These are phyloP conservation scores for Halyomorpha halys DNA, from an alignment of 1,140 invertebrate genomes.

Conservation along the genomic window DNA sequence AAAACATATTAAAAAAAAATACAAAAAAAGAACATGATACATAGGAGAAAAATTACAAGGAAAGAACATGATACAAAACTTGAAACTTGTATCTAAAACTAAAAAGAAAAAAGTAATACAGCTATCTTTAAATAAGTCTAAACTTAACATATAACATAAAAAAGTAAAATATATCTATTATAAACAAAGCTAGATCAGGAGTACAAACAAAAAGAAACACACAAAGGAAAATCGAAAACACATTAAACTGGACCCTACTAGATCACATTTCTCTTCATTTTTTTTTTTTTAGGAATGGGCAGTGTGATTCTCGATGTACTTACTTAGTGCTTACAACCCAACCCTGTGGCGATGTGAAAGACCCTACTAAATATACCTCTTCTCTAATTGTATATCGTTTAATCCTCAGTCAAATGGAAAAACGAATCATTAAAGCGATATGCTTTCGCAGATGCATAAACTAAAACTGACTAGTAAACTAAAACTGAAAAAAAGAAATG, in stretches of 20 bases:
- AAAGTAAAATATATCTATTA: too few species aligned
- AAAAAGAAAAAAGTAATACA: not conserved
- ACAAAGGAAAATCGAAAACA: conserved; percentile 7
- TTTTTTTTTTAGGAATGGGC: conserved; percentile 6
- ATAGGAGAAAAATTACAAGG: not conserved
- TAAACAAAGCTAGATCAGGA: not conserved
- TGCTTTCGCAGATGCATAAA: conserved; percentile 3
- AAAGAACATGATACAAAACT: conserved; percentile 1
- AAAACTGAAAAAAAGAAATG: too few species aligned
- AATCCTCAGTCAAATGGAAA: conserved; percentile 15
- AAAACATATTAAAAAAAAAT: not conserved
- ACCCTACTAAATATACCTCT: not conserved
- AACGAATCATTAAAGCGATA: conserved; percentile 6
- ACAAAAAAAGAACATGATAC: not conserved
- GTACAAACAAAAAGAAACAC: not conserved
- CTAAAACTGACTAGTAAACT: not conserved
- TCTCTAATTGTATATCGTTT: conserved; percentile 4
- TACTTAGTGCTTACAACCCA: conserved; percentile 15
- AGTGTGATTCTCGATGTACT: conserved; percentile 11
- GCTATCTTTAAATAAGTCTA: too few species aligned
- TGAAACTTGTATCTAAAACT: not conserved
- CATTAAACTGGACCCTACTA: conserved; percentile 16
- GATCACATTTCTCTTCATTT: conserved; percentile 6
- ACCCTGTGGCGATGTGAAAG: conserved; percentile 14
- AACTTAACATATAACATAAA: too few species aligned